Base-by-base conservation (phyloP, 2,797 vertebrate species). In the Helarctos malayanus region DNA sequence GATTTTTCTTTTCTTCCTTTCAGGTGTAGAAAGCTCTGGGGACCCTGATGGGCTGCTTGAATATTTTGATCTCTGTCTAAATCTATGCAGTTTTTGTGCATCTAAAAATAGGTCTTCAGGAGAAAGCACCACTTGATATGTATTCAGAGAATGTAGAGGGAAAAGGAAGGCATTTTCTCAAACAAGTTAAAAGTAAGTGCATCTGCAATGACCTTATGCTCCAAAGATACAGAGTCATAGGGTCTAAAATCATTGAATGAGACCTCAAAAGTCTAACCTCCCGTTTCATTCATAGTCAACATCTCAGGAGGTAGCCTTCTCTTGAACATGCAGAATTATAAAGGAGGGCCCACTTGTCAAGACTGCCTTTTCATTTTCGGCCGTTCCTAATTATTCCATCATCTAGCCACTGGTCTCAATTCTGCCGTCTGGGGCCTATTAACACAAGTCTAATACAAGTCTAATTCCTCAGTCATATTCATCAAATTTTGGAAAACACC, bases 11-110 rank as follows among this genome's bases (percentile, higher is more conserved):
- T 98, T 91, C 92, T 97, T 94, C 94, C 95, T 97, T 97, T 97
- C 96, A 98, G 97, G 92, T 89, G 79, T 54, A 95, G 75, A 96
- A 97, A 95, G 45, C 97, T 93, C 96, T 94, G 14, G 94, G 89
- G 95, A 92, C 79, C 59, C 78, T 95, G 83, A 91, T 95, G 92
- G 63, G 91, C 81, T 97, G 88, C 94, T 93, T 96, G 95, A 96
- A 95, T 97, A 94, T 97, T 97, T 97, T 97, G 95, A 97, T 97
- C 96, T 97, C 87, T 96, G 73, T 95, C 78, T 89, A 97, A 97
- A 97, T 97, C 96, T 97, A 96, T 95, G 95, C 71, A 94, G 88
- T 81, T 91, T 97, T 95, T 90, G 49, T 95, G 89, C 45, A 97
- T 95, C 95, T 97, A 97, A 97, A 97, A 98, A 96, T 95, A 98